Evolutionary conservation across 1,140 invertebrate species (phyloP), one percentile per base, ranked within the genome.

Genomic region (Nixonia krombeini): DNA sequence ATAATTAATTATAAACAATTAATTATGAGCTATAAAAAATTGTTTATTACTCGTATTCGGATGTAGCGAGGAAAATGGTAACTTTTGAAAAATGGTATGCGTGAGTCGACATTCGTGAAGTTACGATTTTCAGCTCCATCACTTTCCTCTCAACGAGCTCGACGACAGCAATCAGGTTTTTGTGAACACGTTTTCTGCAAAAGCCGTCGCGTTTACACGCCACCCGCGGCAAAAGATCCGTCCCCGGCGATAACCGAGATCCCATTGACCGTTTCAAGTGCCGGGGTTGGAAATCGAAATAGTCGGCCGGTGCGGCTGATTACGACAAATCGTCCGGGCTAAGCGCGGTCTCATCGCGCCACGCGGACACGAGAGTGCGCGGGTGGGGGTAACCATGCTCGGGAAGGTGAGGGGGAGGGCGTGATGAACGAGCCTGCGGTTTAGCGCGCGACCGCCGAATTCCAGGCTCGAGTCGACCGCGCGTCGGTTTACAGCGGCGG

Each of bases 391-490:
- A 44, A 42, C 49, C 42, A 41, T 31, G n/a, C n/a, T n/a, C n/a
- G n/a, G n/a, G n/a, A 56, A 31, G 44, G 37, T 47, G 37, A 45
- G 63, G 31, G 47, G 42, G 59, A 21, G 47, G 38, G 42, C n/a
- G n/a, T 67, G 71, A 74, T 70, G 66, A 47, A 63, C 65, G 65
- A 64, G 68, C 49, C 58, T 58, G 58, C 57, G 63, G 65, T 70
- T 35, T 12, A 45, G 49, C 53, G 47, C 57, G 53, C 53, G 58
- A 62, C 58, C 66, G 59, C 52, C 55, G 46, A 63, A 67, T 63
- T 66, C 63, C 63, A 49, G 58, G 69, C 53, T 50, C 62, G 58
- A 59, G 50, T 62, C 45, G 28, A 42, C 45, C 18, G 17, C 10
- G 8, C 38, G 26, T 47, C 51, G 61, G 42, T 28, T 15, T 38